Evolutionary conservation across 35 echinoderm and acorn worm species (phyloP), one percentile per base, ranked within the genome.

Genomic region (Apostichopus parvimensis): DNA sequence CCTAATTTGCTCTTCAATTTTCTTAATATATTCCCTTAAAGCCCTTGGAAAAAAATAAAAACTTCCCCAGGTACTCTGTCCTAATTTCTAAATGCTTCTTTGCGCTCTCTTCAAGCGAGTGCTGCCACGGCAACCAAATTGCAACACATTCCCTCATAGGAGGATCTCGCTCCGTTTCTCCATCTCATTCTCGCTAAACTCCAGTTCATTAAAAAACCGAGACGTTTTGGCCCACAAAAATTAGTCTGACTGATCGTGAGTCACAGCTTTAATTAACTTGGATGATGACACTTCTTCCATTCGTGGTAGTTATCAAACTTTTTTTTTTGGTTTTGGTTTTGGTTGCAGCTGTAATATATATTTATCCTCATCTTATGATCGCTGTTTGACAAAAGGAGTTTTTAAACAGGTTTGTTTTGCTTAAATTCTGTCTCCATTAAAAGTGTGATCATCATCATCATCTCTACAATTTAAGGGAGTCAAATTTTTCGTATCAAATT

Each of bases 161-260:
- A 56, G 6, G 17, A 14, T 17, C 79, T 82, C 54, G 79, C 79
- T 56, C 25, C 55, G 17, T 56, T 55, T 17, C 17, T 8, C 24
- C 34, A 45, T 45, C 34, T 45, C 3, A 0, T 45, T 45, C 34
- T 4, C 34, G 34, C 34, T 45, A 82, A 82, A 82, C 17, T 18
- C 54, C 13, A 56, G 34, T 82, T 82, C 55, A 82, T 82, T 82
- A 82, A 54, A n/a, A 54, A 54, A 18, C 79, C 8, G 34, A 82
- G 53, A 54, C 34, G 54, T 53, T 45, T 45, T 82, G 79, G 52
- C 45, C 55, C 26, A 82, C 45, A 56, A 56, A 82, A 17, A 14
- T 45, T 7, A 82, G 17, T 82, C 79, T 82, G 79, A 82, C 79
- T 82, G 52, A 82, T 82, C 15, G 79, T 82, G 79, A 82, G 79